phyloP scores from a whole-genome alignment of 2,113 vertebrate species.

The Corythornis cristatus region DNA sequence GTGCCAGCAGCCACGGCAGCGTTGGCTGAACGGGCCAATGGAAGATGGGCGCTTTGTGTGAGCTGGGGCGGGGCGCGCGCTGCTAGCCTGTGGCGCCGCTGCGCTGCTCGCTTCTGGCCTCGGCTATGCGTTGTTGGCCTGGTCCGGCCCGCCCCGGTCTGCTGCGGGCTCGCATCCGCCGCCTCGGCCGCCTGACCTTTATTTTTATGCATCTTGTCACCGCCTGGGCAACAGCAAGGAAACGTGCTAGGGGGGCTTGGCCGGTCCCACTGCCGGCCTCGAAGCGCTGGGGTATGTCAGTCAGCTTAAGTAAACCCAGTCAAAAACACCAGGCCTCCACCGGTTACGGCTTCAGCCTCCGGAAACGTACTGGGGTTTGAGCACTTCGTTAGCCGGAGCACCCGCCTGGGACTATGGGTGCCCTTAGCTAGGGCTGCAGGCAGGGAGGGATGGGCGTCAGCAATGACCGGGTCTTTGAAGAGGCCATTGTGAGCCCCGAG shows the following conservation, averaged over 20 bases:
- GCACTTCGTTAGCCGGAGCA: fast-evolving
- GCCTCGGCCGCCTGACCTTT: fast-evolving
- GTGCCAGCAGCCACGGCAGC: slow-evolving; percentile 50
- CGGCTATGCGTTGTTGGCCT: not conserved
- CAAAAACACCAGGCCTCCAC: not conserved
- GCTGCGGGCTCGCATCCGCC: fast-evolving
- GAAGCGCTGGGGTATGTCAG: not conserved
- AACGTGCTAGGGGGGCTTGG: not conserved
- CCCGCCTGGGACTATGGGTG: fast-evolving
- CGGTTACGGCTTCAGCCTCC: fast-evolving
- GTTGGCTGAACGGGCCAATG: slow-evolving; percentile 79
- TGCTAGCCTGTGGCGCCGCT: not conserved
- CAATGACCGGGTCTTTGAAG: fast-evolving
- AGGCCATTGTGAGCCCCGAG: fast-evolving
- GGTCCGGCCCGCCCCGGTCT: not conserved
- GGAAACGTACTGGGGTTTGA: fast-evolving
- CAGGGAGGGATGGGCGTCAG: not conserved
- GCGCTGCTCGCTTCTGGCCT: not conserved
- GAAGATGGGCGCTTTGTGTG: slow-evolving; percentile 79
- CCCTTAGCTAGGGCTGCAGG: not conserved
- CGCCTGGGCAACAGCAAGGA: not conserved
- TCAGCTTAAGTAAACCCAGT: no score
- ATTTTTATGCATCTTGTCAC: no score
- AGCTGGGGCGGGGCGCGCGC: not conserved
- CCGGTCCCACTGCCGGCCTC: no score